These are phyloP conservation scores for Scleropages formosus DNA, from an alignment of 2,797 vertebrate species.

Conservation along the genomic window DNA sequence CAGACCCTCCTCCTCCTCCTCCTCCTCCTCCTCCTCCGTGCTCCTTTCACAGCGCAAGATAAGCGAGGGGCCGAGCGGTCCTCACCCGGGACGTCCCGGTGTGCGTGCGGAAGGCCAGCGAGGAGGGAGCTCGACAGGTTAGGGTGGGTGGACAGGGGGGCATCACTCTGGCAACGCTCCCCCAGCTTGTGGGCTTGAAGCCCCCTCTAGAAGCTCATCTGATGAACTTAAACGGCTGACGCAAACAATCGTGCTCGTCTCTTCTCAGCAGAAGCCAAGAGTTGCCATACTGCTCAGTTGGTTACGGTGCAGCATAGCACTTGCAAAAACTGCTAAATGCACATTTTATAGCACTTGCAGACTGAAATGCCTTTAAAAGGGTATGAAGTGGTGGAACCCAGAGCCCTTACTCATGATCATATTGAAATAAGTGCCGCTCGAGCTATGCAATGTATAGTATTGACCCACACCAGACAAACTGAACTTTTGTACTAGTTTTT, in stretches of 20 bases:
- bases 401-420: conserved; percentile 69
- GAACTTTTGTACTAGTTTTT: conserved; percentile 79
- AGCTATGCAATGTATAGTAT: conserved; percentile 98
- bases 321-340: conserved; percentile 80
- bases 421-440: conserved; percentile 86
- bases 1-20: not conserved
- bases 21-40: not conserved
- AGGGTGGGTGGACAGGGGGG: conserved; percentile 30
- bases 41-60: not conserved
- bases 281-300: conserved; percentile 61
- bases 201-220: conserved; percentile 19
- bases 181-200: conserved; percentile 30
- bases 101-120: not conserved
- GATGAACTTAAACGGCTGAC: conserved; percentile 44
- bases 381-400: conserved; percentile 74
- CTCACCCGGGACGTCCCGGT: not conserved
- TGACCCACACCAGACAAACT: conserved; percentile 83
- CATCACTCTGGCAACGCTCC: conserved; percentile 31
- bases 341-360: conserved; percentile 92
- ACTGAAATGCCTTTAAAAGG: conserved; percentile 89
- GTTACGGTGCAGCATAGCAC: conserved; percentile 78
- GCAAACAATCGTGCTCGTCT: conserved; percentile 38
- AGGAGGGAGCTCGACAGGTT: conserved; percentile 29
- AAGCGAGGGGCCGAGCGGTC: not conserved
- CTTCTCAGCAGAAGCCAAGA: conserved; percentile 38